A percentile compares a stretch with the other conserved stretches of the same genome.
phyloP scores from a whole-genome alignment of 2,113 vertebrate genomes.

The Tenebrosternarchus preto region DNA sequence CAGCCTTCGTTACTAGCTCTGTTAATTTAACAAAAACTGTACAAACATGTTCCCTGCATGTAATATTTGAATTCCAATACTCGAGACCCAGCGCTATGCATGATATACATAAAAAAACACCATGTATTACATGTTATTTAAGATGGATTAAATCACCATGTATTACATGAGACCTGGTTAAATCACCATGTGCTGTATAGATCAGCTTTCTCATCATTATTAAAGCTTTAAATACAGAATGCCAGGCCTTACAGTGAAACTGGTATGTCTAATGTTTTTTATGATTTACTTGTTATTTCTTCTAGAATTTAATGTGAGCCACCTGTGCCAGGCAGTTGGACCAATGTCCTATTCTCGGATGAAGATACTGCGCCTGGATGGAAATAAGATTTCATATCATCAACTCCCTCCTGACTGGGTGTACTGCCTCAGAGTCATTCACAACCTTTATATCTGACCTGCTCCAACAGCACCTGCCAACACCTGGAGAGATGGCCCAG shows the following conservation, averaged over 20 bases:
- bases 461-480: not conserved
- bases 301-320: constrained; percentile 73
- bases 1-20: not conserved
- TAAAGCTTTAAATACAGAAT: not conserved
- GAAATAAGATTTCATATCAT: constrained; percentile 69
- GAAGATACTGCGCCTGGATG: constrained; percentile 74
- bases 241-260: too few species aligned
- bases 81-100: not conserved
- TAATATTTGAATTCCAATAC: not conserved
- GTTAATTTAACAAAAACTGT: not conserved
- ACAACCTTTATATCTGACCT: constrained; percentile 69
- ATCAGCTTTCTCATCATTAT: not conserved
- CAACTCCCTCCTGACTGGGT: constrained; percentile 74
- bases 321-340: constrained; percentile 73
- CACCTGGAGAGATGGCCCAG: too few species aligned
- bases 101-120: too few species aligned
- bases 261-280: not conserved
- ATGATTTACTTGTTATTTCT: constrained; percentile 16
- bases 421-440: constrained; percentile 72
- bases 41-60: not conserved
- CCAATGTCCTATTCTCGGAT: constrained; percentile 71
- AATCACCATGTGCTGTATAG: too few species aligned
- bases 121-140: too few species aligned
- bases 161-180: too few species aligned
- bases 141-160: too few species aligned